Evolutionary conservation across 2,888 invertebrate genomes (phyloP), one percentile per base, ranked within the genome.

Genomic region (Erebia ligea): DNA sequence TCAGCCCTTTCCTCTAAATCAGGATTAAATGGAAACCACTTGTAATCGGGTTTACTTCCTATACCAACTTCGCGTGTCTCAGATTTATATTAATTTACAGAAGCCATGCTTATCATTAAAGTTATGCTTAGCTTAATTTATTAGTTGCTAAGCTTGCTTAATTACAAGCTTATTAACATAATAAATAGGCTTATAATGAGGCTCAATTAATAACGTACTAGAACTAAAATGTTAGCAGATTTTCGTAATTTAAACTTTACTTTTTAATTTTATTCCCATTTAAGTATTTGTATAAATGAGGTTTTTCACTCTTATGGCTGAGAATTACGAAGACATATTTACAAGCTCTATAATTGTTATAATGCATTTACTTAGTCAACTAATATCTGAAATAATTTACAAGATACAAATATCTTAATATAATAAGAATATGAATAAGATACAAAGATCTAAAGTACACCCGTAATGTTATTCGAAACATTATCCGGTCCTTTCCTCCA

Each of bases 1-100:
- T 57, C 62, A 42, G 56, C 48, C 67, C 56, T 63, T 67, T 63
- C 48, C 54, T 48, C 67, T 56, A 15, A 54, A 67, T 56, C 48
- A 45, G 61, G 56, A 56, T 62, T 67, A 70, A 56, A 58, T 52
- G 11, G 34, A 52, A 62, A 48, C 48, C 21, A 19, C 48, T 11
- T 48, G 48, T 62, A 62, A 15, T 48, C 21, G 19, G 15, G 45
- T 62, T 62, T 15, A 13, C 4, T 48, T 62, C 9, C 21, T 45
- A 9, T 10, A 54, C 4, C 10, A 19, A 56, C 21, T 13, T 11
- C 6, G 11, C 56, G 56, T 57, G 13, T 21, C 13, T 25, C 56
- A 6, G 56, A 5, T 56, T 25, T 0, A 56, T 15, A 25, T 57
- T 25, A 25, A 15, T 25, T 13, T 15, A 25, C 11, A 11, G 15